Evolutionary conservation across 2,888 invertebrate species (phyloP), one percentile per base, ranked within the genome.

Genomic region (Catocala nupta): DNA sequence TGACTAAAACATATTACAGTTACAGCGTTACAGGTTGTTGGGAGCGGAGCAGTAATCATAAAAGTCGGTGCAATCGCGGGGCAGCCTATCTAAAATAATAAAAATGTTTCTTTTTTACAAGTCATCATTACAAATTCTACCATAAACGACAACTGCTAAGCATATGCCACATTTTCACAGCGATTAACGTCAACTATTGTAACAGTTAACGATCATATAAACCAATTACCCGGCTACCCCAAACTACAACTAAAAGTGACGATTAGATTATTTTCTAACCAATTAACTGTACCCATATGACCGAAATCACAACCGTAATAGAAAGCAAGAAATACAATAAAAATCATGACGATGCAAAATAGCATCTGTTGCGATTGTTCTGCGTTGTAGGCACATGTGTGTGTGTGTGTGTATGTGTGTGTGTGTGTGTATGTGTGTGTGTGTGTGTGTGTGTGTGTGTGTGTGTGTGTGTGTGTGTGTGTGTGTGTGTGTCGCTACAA

Each of bases 281-380:
- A 55, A 62, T 62, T 56, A 62, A 52, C 50, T n/a, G 11, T 12
- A 62, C 62, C 62, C 56, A 42, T 34, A 34, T 36, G 55, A 16
- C 13, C 43, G 13, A 36, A 52, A 56, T 55, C 64, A 56, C 36
- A 65, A 54, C 13, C 51, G 47, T n/a, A 42, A 43, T 63, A 12
- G 12, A 57, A 72, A 72, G 70, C 65, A 63, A 71, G 64, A 72
- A 72, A 53, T 70, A 63, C 64, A 73, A 75, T 80, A 75, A 68
- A 52, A 12, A 44, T 13, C 13, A 53, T 80, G 81, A 81, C 62
- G 68, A 34, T 61, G 47, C 79, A 59, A 5, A 44, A 63, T 10
- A 62, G 51, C 81, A 81, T 81, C 81, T 81, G 81, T 55, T 62
- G 57, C 58, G 54, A 44, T 10, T n/a, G n/a, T 16, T 33, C 10